Evolutionary conservation across 1,140 invertebrate species (phyloP).

Genomic region (Melanaphis sacchari): DNA sequence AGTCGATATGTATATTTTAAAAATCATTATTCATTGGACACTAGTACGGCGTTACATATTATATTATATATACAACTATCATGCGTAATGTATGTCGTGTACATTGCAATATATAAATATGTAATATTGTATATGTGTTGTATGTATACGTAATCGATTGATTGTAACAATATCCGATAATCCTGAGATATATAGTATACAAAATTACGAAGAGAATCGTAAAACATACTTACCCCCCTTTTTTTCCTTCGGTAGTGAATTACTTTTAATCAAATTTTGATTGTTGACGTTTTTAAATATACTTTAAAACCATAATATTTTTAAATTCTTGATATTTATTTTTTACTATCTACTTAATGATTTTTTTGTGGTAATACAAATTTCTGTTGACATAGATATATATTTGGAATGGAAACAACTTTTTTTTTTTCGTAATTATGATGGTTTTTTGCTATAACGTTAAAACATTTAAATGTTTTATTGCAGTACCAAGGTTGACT

Average conservation of each 20-base stretch:
- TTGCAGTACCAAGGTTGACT: no score
- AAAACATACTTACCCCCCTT: neutral
- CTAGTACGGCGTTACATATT: neutral
- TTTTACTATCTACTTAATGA: no score
- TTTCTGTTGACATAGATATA: no score
- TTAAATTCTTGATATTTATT: no score
- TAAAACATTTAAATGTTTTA: no score
- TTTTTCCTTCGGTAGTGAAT: neutral
- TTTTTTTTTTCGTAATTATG: no score
- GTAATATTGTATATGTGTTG: neutral
- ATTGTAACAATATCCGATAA: neutral
- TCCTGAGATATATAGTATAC: neutral
- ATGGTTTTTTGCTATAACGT: no score
- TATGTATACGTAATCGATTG: neutral
- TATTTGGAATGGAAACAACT: no score
- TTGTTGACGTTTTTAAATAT: no score
- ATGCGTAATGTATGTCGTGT: neutral
- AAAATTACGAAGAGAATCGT: neutral
- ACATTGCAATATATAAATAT: neutral
- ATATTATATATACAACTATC: neutral
- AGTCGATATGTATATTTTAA: neutral
- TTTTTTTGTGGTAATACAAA: no score
- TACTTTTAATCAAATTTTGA: no score
- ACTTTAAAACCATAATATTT: no score
- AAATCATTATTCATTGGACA: slow-evolving; percentile 5